Base-by-base conservation (phyloP, 2,888 invertebrate genomes). In the Athetis lepigone region DNA sequence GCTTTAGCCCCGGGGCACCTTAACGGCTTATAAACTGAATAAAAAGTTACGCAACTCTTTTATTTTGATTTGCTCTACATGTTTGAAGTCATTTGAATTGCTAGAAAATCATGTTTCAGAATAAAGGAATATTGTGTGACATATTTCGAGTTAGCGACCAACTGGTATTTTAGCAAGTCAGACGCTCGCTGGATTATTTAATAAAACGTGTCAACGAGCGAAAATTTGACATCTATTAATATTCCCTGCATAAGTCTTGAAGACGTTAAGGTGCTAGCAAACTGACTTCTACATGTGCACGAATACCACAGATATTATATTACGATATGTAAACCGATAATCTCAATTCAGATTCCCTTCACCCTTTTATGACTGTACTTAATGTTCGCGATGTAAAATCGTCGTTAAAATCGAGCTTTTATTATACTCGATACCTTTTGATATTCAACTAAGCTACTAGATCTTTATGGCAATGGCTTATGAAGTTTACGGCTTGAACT, bases 141-240 rank as follows among this genome's bases (percentile, higher is more conserved):
- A 29, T 36, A 37, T 49, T 43, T 19, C 16, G 27, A 43, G 40
- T 61, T 23, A 4, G 6, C 39, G 40, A 50, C 27, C 33, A 56
- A 57, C 55, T 67, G 68, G 70, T 80, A 80, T 3, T 11, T 29
- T n/a, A n/a, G n/a, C n/a, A 29, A 29, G 29, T 29, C 9, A 79
- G 73, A 68, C 70, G 69, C 74, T 72, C 81, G 83, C 69, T 69
- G 76, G 71, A 83, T 85, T 81, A 83, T 75, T 75, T 78, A 79
- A 77, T 77, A 75, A 83, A 81, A 81, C 79, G 56, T 78, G 81
- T 85, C 88, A 87, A 87, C 82, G 82, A 72, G 69, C 82, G 85
- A 87, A 86, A 86, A 88, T 88, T 90, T 85, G 81, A 86, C 85
- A 87, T 88, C 86, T 89, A 89, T 90, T 90, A 90, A 90, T 88